A percentile compares a stretch with the other conserved stretches of the same genome.
phyloP scores from a whole-genome alignment of 2,888 invertebrate genomes.

The Bugula neritina region DNA sequence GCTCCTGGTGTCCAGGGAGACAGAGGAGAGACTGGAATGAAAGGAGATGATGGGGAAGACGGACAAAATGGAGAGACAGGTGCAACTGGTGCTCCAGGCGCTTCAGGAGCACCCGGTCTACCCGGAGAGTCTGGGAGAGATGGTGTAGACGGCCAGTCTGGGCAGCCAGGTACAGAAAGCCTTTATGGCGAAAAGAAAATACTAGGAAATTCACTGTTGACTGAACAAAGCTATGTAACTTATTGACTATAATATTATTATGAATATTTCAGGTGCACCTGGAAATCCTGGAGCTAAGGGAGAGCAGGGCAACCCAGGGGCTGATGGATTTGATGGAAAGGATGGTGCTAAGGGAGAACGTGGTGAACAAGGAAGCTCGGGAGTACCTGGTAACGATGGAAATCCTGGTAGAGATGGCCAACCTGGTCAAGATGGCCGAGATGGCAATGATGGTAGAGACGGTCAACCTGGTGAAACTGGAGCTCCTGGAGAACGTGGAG shows the following conservation, averaged over 20 bases:
- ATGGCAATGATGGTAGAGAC: slow-evolving; percentile 5
- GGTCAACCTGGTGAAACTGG: slow-evolving; percentile 28
- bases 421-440: slow-evolving; percentile 2
- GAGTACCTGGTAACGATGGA: slow-evolving; percentile 5
- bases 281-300: slow-evolving; percentile 3
- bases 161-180: slow-evolving; percentile 4
- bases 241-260: not conserved
- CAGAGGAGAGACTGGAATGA: not conserved
- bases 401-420: not conserved
- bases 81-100: not conserved
- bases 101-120: not conserved
- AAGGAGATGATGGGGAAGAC: not conserved
- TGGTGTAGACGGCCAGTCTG: not conserved
- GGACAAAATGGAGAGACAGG: not conserved
- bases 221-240: no score
- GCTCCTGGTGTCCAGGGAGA: slow-evolving; percentile 19
- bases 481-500: not conserved
- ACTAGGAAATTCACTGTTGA: no score
- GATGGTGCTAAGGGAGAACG: not conserved
- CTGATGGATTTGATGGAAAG: slow-evolving; percentile 3
- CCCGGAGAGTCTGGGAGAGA: not conserved
- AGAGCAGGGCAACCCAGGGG: not conserved
- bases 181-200: no score
- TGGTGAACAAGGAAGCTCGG: not conserved
- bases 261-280: slow-evolving; percentile 9